These are phyloP conservation scores for Zaprionus camerounensis DNA, from an alignment of 1,140 invertebrate genomes.

Conservation along the genomic window DNA sequence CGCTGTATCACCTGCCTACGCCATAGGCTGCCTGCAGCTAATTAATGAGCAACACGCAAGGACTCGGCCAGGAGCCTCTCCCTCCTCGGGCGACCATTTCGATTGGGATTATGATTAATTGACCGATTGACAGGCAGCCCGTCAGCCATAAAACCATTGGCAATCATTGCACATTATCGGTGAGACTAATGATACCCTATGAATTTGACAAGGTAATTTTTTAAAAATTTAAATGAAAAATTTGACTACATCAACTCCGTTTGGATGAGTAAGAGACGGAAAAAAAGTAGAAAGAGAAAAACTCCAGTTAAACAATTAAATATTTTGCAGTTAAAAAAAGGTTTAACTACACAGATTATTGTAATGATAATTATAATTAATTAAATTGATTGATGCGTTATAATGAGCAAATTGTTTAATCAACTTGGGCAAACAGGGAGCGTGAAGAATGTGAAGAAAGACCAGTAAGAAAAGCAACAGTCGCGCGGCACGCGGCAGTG, in stretches of 20 bases:
- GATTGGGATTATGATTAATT: conserved; percentile 34
- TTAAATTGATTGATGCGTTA: not conserved
- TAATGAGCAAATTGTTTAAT: too few species aligned
- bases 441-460: too few species aligned
- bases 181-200: not conserved
- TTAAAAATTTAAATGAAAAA: not conserved
- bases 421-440: too few species aligned
- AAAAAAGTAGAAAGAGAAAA: not conserved
- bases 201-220: not conserved
- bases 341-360: too few species aligned
- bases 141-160: not conserved
- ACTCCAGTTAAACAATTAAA: not conserved
- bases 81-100: not conserved
- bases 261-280: not conserved
- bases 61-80: not conserved
- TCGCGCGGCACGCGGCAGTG: too few species aligned
- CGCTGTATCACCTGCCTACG: not conserved
- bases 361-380: not conserved
- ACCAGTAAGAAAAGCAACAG: too few species aligned
- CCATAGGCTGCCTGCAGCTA: conserved; percentile 6
- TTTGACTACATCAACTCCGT: not conserved
- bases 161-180: not conserved
- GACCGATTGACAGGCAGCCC: conserved; percentile 10
- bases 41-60: conserved; percentile 29
- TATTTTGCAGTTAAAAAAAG: not conserved